phyloP scores from a whole-genome alignment of 2,113 vertebrate genomes.

The Oophaga pumilio region DNA sequence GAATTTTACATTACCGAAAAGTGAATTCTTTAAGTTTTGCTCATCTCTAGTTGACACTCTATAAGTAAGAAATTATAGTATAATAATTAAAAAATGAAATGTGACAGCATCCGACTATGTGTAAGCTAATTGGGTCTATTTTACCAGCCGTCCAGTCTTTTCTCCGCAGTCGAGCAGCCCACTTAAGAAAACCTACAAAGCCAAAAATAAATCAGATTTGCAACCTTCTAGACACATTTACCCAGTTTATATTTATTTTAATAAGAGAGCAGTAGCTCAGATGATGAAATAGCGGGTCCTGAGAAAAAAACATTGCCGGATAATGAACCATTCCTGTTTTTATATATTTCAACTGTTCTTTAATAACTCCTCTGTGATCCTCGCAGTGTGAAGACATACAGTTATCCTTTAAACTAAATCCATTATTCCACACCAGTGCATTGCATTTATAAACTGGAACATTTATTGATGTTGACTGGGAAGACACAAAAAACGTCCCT shows the following conservation, averaged over 20 bases:
- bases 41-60: background rate
- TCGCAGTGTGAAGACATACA: conserved; percentile 41
- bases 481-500: conserved; percentile 26
- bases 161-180: background rate
- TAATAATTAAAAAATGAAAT: conserved; percentile 19
- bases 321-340: conserved; percentile 50
- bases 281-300: conserved; percentile 23
- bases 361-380: conserved; percentile 53
- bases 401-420: conserved; percentile 55
- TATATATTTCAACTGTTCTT: conserved; percentile 52
- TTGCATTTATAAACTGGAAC: conserved; percentile 54
- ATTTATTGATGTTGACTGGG: conserved; percentile 53
- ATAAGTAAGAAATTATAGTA: background rate
- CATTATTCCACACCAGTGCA: conserved; percentile 52
- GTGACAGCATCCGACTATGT: background rate
- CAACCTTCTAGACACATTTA: conserved; percentile 25
- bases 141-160: background rate
- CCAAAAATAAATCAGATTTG: conserved; percentile 27
- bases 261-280: conserved; percentile 22
- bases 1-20: background rate
- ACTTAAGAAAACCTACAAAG: conserved; percentile 17
- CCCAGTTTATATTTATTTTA: conserved; percentile 42
- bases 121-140: conserved; percentile 2
- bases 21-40: background rate
- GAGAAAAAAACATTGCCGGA: conserved; percentile 26